Percentiles rank a stretch among this genome's conserved stretches.
These are phyloP conservation scores for Leptatherina wallacei DNA, from an alignment of 2,797 vertebrate species.

Conservation along the genomic window DNA sequence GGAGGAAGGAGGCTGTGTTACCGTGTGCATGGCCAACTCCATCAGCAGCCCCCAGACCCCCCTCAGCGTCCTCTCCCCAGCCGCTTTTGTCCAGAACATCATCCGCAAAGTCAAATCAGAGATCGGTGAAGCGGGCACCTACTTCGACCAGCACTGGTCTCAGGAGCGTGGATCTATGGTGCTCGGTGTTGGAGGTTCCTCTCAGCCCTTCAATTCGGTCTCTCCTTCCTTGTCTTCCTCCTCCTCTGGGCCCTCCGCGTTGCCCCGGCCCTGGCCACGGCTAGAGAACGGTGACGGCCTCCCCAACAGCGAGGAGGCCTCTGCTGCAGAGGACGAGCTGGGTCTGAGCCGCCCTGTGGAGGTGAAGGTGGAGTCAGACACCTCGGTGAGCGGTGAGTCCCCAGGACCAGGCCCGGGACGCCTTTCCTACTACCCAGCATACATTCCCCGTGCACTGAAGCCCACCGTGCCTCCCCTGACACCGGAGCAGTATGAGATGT, in stretches of 20 bases:
- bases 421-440: slow-evolving; percentile 90
- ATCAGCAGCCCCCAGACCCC: slow-evolving; percentile 85
- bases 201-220: slow-evolving; percentile 88
- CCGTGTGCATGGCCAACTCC: slow-evolving; percentile 75
- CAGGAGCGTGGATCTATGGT: slow-evolving; percentile 86
- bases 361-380: slow-evolving; percentile 88
- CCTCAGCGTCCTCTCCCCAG: slow-evolving; percentile 91
- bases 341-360: slow-evolving; percentile 80
- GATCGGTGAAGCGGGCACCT: slow-evolving; percentile 93
- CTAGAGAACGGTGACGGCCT: slow-evolving; percentile 82
- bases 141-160: slow-evolving; percentile 98
- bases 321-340: slow-evolving; percentile 83
- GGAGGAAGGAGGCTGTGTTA: slow-evolving; percentile 84
- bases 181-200: slow-evolving; percentile 46
- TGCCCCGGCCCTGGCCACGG: slow-evolving; percentile 87
- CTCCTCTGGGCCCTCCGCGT: slow-evolving; percentile 84
- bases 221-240: slow-evolving; percentile 95
- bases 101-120: slow-evolving; percentile 98
- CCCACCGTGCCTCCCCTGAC: slow-evolving; percentile 96
- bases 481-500: slow-evolving; percentile 97
- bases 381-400: slow-evolving; percentile 73
- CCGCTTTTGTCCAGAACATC: slow-evolving; percentile 96
- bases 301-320: slow-evolving; percentile 87
- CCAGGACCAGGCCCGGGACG: slow-evolving; percentile 76
- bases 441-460: slow-evolving; percentile 92